Evolutionary conservation across 1,140 invertebrate species (phyloP), one percentile per base, ranked within the genome.

Genomic region (Planococcus citri): DNA sequence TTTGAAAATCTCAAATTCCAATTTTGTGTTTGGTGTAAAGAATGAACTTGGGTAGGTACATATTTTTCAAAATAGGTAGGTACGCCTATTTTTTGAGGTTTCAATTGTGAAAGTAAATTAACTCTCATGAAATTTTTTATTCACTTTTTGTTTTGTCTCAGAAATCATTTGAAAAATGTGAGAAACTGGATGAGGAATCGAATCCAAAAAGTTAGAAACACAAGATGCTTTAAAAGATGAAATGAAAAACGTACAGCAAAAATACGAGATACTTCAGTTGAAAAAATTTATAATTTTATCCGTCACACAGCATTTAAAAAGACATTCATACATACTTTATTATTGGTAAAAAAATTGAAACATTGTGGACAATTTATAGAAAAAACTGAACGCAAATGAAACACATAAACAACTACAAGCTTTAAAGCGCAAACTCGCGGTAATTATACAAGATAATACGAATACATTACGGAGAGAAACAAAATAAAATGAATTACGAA

Each of bases 371-470:
- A 27, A 83, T 87, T 77, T 77, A 88, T 80, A 51, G 83, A 81
- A 71, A 75, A 87, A 74, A 87, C 88, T 76, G 82, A 83, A 70
- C 84, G 87, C 77, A 51, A 64, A 64, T 64, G 60, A 64, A 64
- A 64, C 22, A 14, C 25, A 64, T 64, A 64, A 64, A 27, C 60
- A 64, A 64, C 17, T 64, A 24, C 60, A 64, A 64, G 60, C 60
- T 27, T 27, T 64, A 10, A 21, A 64, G 22, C 60, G 60, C 10
- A 64, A 64, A 64, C 81, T 86, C 76, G 81, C 82, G 21, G 81
- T 84, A 51, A 78, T 86, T 57, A 86, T 88, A 76, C 83, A 83
- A 72, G 84, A 83, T 72, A 88, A 88, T 76, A 84, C 82, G 84
- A 86, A 74, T 86, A 85, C 73, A 83, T 87, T 68, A 81, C 83